Percentiles rank a stretch among this genome's conserved stretches.
These are phyloP conservation scores for Apodemus agrarius DNA, from an alignment of 2,797 vertebrate species.

Conservation along the genomic window DNA sequence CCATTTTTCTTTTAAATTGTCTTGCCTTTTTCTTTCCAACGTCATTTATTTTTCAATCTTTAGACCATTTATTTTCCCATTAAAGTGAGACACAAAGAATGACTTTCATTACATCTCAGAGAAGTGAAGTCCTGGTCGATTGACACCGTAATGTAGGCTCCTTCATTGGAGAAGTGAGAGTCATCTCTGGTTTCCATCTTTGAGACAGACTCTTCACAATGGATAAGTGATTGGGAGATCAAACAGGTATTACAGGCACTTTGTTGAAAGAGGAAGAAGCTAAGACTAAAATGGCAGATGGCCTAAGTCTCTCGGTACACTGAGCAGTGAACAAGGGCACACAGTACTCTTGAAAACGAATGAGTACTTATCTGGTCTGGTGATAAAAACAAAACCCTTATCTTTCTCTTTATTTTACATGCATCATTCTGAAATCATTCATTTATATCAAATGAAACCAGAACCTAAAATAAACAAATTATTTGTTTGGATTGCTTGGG, in stretches of 20 bases:
- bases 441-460: slow-evolving; percentile 15
- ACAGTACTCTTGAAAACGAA: neutral
- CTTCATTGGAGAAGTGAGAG: slow-evolving; percentile 26
- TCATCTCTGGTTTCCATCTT: slow-evolving; percentile 59
- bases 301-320: neutral
- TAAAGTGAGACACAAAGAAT: slow-evolving; percentile 78
- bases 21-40: slow-evolving; percentile 70
- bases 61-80: slow-evolving; percentile 80
- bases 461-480: neutral
- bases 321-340: slow-evolving; percentile 12
- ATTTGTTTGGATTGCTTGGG: neutral
- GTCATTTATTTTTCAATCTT: slow-evolving; percentile 81
- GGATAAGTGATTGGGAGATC: slow-evolving; percentile 63
- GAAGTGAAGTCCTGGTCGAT: slow-evolving; percentile 49
- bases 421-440: slow-evolving; percentile 3
- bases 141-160: slow-evolving; percentile 48
- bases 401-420: slow-evolving; percentile 38
- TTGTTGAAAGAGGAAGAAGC: slow-evolving; percentile 23
- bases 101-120: slow-evolving; percentile 62
- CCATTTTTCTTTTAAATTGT: slow-evolving; percentile 67
- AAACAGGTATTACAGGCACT: neutral
- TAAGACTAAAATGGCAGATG: neutral
- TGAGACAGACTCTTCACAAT: slow-evolving; percentile 56
- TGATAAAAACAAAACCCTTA: neutral
- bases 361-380: neutral